Evolutionary conservation across 2,797 vertebrate genomes (phyloP).

Genomic region (Scomberomorus guttatus): DNA sequence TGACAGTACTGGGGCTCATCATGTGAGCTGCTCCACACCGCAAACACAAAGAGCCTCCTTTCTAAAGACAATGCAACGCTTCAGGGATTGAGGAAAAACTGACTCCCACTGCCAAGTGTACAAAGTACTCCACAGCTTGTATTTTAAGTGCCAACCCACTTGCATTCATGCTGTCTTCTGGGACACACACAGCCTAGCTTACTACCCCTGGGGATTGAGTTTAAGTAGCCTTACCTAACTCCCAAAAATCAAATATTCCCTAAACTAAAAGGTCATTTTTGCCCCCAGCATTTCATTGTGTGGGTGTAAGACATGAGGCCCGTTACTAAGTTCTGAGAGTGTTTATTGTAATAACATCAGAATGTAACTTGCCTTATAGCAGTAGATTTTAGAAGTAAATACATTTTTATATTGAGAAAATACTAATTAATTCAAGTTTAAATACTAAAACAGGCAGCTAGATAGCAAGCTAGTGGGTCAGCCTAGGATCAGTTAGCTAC

Average conservation of each 20-base stretch:
- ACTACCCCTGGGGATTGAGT: conserved; percentile 47
- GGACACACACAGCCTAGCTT: conserved; percentile 51
- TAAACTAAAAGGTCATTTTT: conserved; percentile 54
- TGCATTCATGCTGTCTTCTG: conserved; percentile 58
- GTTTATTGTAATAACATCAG: not conserved
- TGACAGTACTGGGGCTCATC: conserved; percentile 73
- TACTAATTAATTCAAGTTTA: not conserved
- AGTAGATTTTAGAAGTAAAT: not conserved
- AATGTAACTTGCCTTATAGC: not conserved
- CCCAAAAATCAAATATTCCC: conserved; percentile 48
- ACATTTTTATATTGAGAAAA: not conserved
- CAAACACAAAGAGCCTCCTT: conserved; percentile 73
- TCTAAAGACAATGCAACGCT: conserved; percentile 80
- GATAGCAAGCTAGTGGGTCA: no score
- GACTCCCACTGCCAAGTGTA: conserved; percentile 73
- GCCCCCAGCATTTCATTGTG: conserved; percentile 35
- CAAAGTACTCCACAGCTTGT: conserved; percentile 71
- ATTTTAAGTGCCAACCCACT: conserved; percentile 60
- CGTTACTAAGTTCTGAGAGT: not conserved
- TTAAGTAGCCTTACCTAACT: conserved; percentile 46
- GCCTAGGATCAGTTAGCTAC: no score
- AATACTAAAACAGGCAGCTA: no score
- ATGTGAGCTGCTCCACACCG: conserved; percentile 68
- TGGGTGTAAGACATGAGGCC: conserved; percentile 24
- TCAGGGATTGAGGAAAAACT: conserved; percentile 70